Base-by-base conservation (phyloP, 2,113 vertebrate species). In the Neodontobutis hainanensis region DNA sequence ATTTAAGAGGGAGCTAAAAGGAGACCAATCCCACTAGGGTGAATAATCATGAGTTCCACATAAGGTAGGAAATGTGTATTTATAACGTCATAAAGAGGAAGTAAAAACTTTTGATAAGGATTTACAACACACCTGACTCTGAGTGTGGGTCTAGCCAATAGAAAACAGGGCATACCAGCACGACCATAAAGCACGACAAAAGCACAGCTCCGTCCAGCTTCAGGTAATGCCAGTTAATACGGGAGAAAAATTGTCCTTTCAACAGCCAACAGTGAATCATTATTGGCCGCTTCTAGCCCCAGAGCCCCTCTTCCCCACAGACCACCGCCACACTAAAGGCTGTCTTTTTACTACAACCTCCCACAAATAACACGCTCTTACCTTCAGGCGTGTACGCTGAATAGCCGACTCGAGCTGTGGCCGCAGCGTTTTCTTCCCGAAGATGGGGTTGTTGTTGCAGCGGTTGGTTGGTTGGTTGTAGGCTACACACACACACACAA, bases 381-480 rank as follows among this genome's bases (percentile, higher is more conserved):
- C 87, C 88, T 85, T 78, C 61, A 78, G 64, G 53, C 63, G 61
- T 50, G 77, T 9, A 16, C 63, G 70, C 79, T 73, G 77, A 88
- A 89, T 34, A 12, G 12, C 34, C 36, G 76, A 70, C 53, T 27
- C 53, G 8, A 40, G 38, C 19, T 50, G 12, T 48, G 9, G 48
- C 59, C 36, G 8, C 50, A 34, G 34, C 50, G 52, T 38, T 53
- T 52, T 60, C 49, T 8, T 53, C 66, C 19, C 81, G 70, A 4
- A 63, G 73, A 80, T 73, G 61, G n/a, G 19, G n/a, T 43, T 42
- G 65, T 68, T 61, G 40, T 75, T 63, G 81, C 72, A 63, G 32
- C 78, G 68, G 80, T 68, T 58, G 75, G 47, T 64, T 16, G 27
- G 48, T 15, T 7, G 51, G 49, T 19, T 5, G 49, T 10, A 51